Evolutionary conservation across 1,140 invertebrate species (phyloP).

Genomic region (Hormaphis cornu): DNA sequence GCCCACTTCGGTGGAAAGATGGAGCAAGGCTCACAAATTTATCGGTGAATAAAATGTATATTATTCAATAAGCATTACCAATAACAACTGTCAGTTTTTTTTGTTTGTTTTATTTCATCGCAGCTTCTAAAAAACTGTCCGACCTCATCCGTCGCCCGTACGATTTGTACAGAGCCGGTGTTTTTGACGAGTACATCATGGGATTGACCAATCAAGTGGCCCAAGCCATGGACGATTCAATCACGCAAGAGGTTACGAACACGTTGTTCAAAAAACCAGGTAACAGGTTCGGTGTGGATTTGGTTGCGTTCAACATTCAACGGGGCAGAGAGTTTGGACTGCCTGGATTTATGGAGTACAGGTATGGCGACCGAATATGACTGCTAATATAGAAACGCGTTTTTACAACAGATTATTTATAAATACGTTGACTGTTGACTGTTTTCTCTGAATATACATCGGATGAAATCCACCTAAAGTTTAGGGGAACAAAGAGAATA

Average conservation of each 20-base stretch:
- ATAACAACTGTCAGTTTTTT: background rate
- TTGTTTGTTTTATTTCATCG: background rate
- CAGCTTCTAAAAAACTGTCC: constrained; percentile 77
- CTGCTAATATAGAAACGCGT: no score
- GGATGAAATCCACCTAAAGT: no score
- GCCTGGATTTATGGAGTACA: constrained; percentile 55
- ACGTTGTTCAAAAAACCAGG: constrained; percentile 72
- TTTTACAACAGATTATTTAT: background rate
- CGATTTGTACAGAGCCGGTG: constrained; percentile 80
- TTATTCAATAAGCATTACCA: background rate
- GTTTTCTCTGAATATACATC: no score
- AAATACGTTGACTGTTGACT: background rate
- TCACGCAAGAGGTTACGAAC: constrained; percentile 83
- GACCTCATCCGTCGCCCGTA: constrained; percentile 79
- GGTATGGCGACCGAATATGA: constrained; percentile 31
- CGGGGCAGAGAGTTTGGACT: constrained; percentile 75
- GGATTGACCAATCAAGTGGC: constrained; percentile 89
- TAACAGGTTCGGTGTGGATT: constrained; percentile 75
- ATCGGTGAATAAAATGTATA: constrained; percentile 53
- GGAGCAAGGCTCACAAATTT: constrained; percentile 82
- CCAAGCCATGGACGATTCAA: constrained; percentile 88
- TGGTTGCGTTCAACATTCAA: constrained; percentile 78
- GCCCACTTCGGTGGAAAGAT: constrained; percentile 44
- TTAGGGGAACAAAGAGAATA: no score
- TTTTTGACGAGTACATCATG: constrained; percentile 85